Conservation (phyloP, 2,113 vertebrate genomes). For the Nyctereutes procyonoides region DNA sequence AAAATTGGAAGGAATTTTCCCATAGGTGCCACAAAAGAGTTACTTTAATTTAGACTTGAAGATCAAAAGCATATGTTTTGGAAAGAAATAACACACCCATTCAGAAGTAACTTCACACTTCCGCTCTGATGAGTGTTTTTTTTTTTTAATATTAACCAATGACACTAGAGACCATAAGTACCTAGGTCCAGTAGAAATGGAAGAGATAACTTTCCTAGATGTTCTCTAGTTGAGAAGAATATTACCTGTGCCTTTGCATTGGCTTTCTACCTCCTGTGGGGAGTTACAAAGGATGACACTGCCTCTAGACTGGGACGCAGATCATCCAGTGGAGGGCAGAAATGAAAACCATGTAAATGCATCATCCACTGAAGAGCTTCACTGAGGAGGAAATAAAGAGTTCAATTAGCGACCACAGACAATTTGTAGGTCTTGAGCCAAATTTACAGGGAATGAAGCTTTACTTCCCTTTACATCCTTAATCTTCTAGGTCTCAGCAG, state of each 20-base stretch:
- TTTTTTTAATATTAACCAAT: not conserved
- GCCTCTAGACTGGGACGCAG: not conserved
- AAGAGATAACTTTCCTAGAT: not conserved
- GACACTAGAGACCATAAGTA: not conserved
- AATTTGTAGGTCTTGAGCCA: constrained; percentile 60
- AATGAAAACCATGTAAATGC: not conserved
- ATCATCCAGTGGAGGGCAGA: not conserved
- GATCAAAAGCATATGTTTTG: not conserved
- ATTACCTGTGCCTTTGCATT: not conserved
- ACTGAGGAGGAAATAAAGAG: not conserved
- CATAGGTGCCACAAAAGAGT: not conserved
- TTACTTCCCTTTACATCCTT: constrained; percentile 67
- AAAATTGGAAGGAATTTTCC: constrained; percentile 22
- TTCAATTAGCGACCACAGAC: constrained; percentile 49
- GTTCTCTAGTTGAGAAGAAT: not conserved
- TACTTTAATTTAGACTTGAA: not conserved
- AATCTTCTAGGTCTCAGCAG: constrained; percentile 84
- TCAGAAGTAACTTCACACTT: not conserved
- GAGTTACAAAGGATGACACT: not conserved
- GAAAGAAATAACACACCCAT: not conserved
- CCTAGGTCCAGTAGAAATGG: not conserved
- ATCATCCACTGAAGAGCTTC: not conserved
- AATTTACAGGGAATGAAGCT: constrained; percentile 62
- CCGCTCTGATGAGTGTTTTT: not conserved
- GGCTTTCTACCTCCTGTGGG: not conserved